Base-by-base conservation (phyloP, 2,113 vertebrate genomes). In the Poicephalus gulielmi region DNA sequence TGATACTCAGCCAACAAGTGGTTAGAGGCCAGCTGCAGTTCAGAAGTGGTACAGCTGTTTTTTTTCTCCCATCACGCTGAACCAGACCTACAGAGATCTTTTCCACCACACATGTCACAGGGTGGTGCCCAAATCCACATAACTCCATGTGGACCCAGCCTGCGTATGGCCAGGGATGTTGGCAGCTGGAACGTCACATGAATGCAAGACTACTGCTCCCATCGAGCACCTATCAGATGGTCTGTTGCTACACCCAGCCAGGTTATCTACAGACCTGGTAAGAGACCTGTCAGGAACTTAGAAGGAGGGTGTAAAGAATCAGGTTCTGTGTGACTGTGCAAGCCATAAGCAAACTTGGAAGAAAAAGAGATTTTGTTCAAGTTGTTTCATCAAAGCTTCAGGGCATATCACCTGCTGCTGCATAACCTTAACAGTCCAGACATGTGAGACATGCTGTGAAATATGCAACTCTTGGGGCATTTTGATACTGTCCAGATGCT, bases 171-270 rank as follows among this genome's bases (percentile, higher is more conserved):
- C 14, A 25, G n/a, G 64, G 71, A 31, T 20, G 25, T 8, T 1
- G n/a, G 47, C 30, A 47, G n/a, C n/a, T 1, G 2, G 5, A 15
- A 23, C 0, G 3, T 47, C 46, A 35, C 24, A 6, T 6, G n/a
- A 31, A n/a, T 6, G 19, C 39, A 18, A n/a, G 1, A 18, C 79
- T 53, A 4, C 69, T 28, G 44, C 60, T 67, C 77, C 33, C 17
- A 33, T 23, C 12, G 33, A 10, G 52, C 46, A 37, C 18, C 0
- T 2, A 47, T 31, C n/a, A 53, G 63, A 47, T 22, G 47, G 39
- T 11, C 52, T 15, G 15, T 8, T 22, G 22, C 30, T 7, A 35
- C 0, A 10, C 33, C 44, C 5, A 28, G 37, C 69, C 33, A 27
- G 7, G 43, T 28, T 37, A 60, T 31, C 64, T 6, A 6, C 79